These are phyloP conservation scores for Andrena fulva DNA, from an alignment of 2,888 invertebrate species.

Conservation along the genomic window DNA sequence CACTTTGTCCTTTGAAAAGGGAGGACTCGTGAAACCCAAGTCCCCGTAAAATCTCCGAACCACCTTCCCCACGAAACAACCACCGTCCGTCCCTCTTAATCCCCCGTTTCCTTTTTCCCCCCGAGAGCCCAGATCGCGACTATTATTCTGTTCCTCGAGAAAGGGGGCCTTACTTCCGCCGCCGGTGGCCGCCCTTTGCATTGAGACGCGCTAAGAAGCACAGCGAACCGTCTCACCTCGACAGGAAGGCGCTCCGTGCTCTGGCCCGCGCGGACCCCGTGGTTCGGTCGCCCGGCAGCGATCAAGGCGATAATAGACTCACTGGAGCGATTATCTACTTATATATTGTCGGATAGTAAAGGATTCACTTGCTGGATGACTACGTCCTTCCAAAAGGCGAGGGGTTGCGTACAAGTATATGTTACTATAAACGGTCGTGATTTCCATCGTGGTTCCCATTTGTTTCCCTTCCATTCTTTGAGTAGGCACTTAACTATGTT, in stretches of 20 bases:
- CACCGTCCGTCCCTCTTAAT: no score
- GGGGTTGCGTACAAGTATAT: constrained; percentile 44
- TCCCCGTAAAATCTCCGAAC: no score
- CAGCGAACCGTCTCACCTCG: neutral
- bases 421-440: constrained; percentile 55
- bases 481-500: constrained; percentile 83
- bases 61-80: no score
- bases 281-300: constrained; percentile 56
- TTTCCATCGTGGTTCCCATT: constrained; percentile 62
- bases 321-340: constrained; percentile 68
- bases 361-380: constrained; percentile 66
- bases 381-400: constrained; percentile 63
- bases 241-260: neutral
- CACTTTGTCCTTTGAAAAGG: neutral
- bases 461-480: constrained; percentile 61
- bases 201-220: neutral
- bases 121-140: no score
- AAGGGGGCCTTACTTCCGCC: neutral
- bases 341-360: constrained; percentile 76
- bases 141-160: no score
- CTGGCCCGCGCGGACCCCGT: neutral
- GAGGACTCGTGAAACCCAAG: no score
- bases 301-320: constrained; percentile 53
- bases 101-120: no score
- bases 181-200: neutral